Percentiles rank a stretch among this genome's conserved stretches.
phyloP scores from a whole-genome alignment of 2,113 vertebrate genomes.

The Neodon shergylaensis region DNA sequence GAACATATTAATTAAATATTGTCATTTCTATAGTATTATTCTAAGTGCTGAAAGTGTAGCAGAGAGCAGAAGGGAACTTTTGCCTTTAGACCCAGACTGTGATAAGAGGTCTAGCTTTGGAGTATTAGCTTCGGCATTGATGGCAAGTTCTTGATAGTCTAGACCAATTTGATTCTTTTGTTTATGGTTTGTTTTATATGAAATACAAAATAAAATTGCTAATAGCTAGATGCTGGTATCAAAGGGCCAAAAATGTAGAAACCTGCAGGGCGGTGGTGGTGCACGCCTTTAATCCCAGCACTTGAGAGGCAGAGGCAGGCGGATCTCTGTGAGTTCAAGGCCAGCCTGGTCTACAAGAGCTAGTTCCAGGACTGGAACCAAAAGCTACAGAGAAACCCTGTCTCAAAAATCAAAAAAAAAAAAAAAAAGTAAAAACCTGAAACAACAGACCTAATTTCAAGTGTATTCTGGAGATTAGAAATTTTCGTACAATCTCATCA shows the following conservation, averaged over 20 bases:
- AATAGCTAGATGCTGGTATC: background rate
- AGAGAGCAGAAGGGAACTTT: background rate
- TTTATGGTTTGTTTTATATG: background rate
- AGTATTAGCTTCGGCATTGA: background rate
- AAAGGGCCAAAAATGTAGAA: background rate
- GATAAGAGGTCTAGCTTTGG: background rate
- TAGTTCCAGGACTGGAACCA: no score
- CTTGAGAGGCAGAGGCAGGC: no score
- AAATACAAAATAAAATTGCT: constrained; percentile 44
- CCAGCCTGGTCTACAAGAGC: no score
- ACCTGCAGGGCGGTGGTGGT: background rate
- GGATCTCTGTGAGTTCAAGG: no score
- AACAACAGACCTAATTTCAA: background rate
- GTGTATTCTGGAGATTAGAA: background rate
- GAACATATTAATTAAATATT: background rate
- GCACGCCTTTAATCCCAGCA: no score
- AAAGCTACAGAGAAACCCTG: no score
- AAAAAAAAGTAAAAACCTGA: background rate
- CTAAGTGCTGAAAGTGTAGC: background rate
- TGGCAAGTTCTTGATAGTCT: background rate
- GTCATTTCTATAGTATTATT: background rate
- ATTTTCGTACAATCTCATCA: background rate
- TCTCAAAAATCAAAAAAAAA: no score
- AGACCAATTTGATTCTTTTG: background rate
- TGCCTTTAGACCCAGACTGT: background rate